Conservation (phyloP, 2,888 invertebrate genomes). For the Neoaliturus tenellus region DNA sequence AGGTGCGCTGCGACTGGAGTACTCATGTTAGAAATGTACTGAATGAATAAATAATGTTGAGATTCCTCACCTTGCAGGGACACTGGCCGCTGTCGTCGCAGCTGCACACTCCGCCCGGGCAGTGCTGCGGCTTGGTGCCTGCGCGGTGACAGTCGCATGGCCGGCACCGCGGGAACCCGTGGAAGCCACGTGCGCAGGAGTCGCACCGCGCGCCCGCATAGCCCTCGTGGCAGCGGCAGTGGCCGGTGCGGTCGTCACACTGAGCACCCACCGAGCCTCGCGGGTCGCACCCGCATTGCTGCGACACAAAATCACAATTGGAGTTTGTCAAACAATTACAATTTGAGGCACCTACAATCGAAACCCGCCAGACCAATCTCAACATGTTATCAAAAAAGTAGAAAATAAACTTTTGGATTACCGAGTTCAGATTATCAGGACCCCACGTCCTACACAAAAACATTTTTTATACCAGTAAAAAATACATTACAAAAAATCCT, state of each 20-base stretch:
- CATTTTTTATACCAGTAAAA: no score
- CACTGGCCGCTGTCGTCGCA: conserved; percentile 88
- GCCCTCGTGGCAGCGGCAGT: conserved; percentile 86
- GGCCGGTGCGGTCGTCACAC: conserved; percentile 81
- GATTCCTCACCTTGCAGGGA: conserved; percentile 92
- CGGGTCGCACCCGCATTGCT: conserved; percentile 84
- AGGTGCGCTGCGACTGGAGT: no score
- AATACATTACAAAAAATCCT: no score
- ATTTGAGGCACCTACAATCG: no score
- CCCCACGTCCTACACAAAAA: no score
- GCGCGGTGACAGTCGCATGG: conserved; percentile 84
- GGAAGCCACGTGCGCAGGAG: conserved; percentile 89
- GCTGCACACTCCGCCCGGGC: conserved; percentile 82
- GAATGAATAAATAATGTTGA: no score
- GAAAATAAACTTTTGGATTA: no score
- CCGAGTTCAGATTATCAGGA: no score
- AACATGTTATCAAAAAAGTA: no score
- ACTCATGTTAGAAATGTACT: no score
- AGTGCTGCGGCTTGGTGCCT: conserved; percentile 75
- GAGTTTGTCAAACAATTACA: no score
- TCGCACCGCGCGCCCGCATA: conserved; percentile 88
- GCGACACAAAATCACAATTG: conserved; percentile 5
- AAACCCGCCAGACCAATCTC: no score
- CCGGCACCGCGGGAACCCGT: conserved; percentile 83
- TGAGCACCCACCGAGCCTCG: conserved; percentile 81